Evolutionary conservation across 2,888 invertebrate genomes (phyloP).

Genomic region (Cephus pygmeus): DNA sequence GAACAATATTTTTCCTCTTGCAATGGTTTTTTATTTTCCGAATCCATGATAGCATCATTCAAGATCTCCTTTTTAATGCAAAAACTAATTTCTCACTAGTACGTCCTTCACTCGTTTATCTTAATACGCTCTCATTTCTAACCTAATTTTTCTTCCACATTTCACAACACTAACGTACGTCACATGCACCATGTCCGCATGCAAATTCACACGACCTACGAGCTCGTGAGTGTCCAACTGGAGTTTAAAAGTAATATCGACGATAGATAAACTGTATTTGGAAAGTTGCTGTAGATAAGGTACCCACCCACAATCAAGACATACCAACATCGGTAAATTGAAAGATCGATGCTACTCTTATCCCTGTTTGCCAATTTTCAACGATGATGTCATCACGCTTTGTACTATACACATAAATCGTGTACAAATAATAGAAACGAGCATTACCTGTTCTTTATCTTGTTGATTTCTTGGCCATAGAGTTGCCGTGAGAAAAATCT

Average conservation of each 20-base stretch:
- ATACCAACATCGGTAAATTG: neutral
- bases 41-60: neutral
- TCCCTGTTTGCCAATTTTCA: neutral
- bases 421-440: neutral
- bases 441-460: constrained; percentile 89
- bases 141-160: neutral
- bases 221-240: neutral
- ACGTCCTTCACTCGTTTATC: neutral
- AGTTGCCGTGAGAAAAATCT: constrained; percentile 83
- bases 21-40: neutral
- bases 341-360: neutral
- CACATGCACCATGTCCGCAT: no score
- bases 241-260: neutral
- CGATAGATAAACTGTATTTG: neutral
- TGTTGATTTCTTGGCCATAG: constrained; percentile 94
- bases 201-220: neutral
- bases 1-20: neutral
- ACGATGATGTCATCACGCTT: neutral
- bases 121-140: neutral
- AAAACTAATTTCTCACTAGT: neutral
- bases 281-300: neutral
- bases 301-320: neutral
- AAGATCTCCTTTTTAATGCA: neutral
- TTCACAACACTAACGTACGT: neutral
- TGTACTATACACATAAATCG: neutral